These are phyloP conservation scores for Trissonchulus latispiculum DNA, from an alignment of 2,888 invertebrate genomes.

Conservation along the genomic window DNA sequence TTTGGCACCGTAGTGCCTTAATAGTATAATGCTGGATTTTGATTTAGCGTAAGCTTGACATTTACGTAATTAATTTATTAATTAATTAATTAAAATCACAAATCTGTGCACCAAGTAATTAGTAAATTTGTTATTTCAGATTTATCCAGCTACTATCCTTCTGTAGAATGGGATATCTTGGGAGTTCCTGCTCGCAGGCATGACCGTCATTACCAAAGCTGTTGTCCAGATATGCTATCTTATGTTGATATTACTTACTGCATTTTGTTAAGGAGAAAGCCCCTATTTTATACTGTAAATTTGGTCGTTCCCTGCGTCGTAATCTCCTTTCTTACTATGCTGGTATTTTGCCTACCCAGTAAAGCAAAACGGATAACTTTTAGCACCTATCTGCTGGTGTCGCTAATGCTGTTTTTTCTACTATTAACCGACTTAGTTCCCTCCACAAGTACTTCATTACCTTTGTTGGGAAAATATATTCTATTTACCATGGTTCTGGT, in stretches of 20 bases:
- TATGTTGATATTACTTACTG: constrained; percentile 49
- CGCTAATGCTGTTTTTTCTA: constrained; percentile 95
- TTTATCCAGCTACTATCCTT: constrained; percentile 90
- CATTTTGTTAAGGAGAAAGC: constrained; percentile 47
- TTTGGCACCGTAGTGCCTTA: too few species aligned
- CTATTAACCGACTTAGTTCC: constrained; percentile 81
- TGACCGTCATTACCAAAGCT: constrained; percentile 46
- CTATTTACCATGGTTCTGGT: constrained; percentile 93
- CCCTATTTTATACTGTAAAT: constrained; percentile 51
- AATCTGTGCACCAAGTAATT: too few species aligned
- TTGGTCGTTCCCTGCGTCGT: constrained; percentile 50
- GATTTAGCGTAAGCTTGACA: too few species aligned
- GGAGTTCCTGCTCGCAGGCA: constrained; percentile 55
- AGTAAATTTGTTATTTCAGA: constrained; percentile 41
- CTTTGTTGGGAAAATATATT: constrained; percentile 62
- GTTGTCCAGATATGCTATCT: constrained; percentile 40
- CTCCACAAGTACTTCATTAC: constrained; percentile 62
- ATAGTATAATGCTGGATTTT: too few species aligned
- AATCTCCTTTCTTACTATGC: constrained; percentile 48
- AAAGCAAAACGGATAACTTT: constrained; percentile 95
- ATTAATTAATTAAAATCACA: too few species aligned
- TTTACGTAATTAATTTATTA: too few species aligned
- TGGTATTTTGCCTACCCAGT: constrained; percentile 93
- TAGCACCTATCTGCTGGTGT: constrained; percentile 93
- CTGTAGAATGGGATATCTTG: constrained; percentile 98